Percentiles rank a stretch among this genome's conserved stretches.
These are phyloP conservation scores for Caenorhabditis brenneri DNA, from an alignment of 1,140 invertebrate species.

Conservation along the genomic window DNA sequence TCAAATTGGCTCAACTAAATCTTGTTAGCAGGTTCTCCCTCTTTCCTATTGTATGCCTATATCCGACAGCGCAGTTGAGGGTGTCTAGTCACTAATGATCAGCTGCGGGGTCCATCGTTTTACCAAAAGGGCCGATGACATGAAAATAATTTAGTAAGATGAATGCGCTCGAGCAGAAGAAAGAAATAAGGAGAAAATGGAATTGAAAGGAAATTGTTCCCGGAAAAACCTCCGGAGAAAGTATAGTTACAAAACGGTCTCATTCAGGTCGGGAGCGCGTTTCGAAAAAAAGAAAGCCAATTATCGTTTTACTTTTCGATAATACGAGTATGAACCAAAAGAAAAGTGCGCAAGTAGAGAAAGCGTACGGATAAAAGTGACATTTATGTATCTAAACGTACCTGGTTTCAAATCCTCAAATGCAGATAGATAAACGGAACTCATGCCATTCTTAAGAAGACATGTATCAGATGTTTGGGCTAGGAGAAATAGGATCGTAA, in stretches of 20 bases:
- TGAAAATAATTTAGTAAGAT: conserved; percentile 29
- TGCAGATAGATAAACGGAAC: conserved; percentile 2
- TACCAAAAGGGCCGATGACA: conserved; percentile 22
- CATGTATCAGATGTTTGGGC: neutral
- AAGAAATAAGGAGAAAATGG: neutral
- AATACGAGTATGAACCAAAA: neutral
- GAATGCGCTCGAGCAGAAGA: conserved; percentile 27
- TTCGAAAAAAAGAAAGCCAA: conserved; percentile 13
- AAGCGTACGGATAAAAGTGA: neutral
- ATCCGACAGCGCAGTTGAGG: neutral
- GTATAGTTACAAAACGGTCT: conserved; percentile 25
- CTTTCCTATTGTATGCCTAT: conserved; percentile 18
- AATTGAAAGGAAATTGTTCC: neutral
- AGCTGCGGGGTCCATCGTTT: conserved; percentile 24
- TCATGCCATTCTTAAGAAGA: conserved; percentile 20
- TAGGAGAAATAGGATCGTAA: neutral
- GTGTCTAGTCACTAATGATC: conserved; percentile 34
- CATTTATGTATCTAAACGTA: too few relatives aligned
- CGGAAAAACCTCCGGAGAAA: neutral
- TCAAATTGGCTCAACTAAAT: conserved; percentile 43
- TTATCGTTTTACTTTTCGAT: conserved; percentile 3
- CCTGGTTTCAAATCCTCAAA: conserved; percentile 40
- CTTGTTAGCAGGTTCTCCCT: conserved; percentile 24
- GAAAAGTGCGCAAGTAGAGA: neutral
- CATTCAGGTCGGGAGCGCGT: conserved; percentile 9